Conservation (phyloP, 1,140 invertebrate genomes). For the Bombus superbus region DNA sequence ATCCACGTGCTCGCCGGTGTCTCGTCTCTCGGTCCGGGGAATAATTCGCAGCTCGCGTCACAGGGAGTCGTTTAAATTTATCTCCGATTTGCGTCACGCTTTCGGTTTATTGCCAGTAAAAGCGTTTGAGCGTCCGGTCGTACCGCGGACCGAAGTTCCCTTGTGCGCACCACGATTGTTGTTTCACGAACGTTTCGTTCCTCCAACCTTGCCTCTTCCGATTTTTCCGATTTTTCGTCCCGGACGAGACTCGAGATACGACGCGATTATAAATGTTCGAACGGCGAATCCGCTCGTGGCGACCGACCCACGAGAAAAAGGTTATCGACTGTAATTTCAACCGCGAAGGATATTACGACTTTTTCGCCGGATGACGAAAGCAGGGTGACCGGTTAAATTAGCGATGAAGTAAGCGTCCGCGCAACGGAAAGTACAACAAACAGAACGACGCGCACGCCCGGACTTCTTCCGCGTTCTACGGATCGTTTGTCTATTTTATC, state of each 20-base stretch:
- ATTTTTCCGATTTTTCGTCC: neutral
- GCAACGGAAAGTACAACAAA: constrained; percentile 32
- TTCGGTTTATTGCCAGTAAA: constrained; percentile 54
- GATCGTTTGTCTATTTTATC: neutral
- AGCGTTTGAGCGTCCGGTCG: constrained; percentile 24
- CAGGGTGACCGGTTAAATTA: constrained; percentile 39
- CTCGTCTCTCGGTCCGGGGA: constrained; percentile 6
- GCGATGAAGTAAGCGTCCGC: constrained; percentile 48
- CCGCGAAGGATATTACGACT: constrained; percentile 1
- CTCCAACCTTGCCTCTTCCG: too few relatives aligned
- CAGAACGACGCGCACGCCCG: neutral
- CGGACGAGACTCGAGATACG: neutral
- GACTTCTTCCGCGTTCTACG: constrained; percentile 31
- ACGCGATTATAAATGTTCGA: neutral
- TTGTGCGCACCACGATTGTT: neutral
- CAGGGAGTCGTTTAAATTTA: constrained; percentile 45
- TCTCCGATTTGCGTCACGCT: constrained; percentile 48
- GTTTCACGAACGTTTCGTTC: neutral
- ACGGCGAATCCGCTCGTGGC: neutral
- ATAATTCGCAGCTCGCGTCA: constrained; percentile 42
- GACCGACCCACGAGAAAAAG: neutral
- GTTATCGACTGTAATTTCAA: constrained; percentile 41
- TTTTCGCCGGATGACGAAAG: constrained; percentile 21
- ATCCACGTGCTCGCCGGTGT: constrained; percentile 6
- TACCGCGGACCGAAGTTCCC: neutral